These are phyloP conservation scores for Scaptomyza tumidula DNA, from an alignment of 2,888 invertebrate genomes.

Conservation along the genomic window DNA sequence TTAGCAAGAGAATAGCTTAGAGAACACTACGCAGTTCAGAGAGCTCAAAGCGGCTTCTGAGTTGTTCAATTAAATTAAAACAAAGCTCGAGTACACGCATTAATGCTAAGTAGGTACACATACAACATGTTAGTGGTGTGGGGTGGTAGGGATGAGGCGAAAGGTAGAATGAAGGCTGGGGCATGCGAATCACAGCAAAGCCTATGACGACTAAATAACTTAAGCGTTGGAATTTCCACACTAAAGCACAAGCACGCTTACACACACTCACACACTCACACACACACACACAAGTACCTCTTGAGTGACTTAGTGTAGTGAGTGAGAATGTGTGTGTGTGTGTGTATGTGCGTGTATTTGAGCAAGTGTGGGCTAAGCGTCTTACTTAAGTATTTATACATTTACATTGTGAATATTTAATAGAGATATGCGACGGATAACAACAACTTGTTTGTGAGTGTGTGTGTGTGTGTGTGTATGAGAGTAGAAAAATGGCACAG, in stretches of 20 bases:
- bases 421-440: conserved; percentile 73
- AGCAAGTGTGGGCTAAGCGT: conserved; percentile 65
- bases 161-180: background rate
- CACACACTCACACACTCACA: conserved; percentile 33
- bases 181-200: conserved; percentile 52
- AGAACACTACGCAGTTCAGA: background rate
- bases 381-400: conserved; percentile 78
- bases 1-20: conserved; percentile 3
- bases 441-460: conserved; percentile 54
- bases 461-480: conserved; percentile 22
- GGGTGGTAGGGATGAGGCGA: too few relatives aligned
- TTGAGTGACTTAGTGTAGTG: conserved; percentile 12
- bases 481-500: conserved; percentile 62
- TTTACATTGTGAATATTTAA: conserved; percentile 80
- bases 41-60: conserved; percentile 10
- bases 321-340: conserved; percentile 25
- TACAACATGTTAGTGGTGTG: conserved; percentile 23
- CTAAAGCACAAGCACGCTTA: conserved; percentile 23
- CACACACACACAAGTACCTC: conserved; percentile 28
- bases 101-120: conserved; percentile 69
- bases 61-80: conserved; percentile 78
- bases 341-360: conserved; percentile 23
- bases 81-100: conserved; percentile 67
- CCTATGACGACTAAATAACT: conserved; percentile 62
- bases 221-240: conserved; percentile 62